Evolutionary conservation across 1,140 invertebrate genomes (phyloP), one percentile per base, ranked within the genome.

Genomic region (Armadillidium nasatum): DNA sequence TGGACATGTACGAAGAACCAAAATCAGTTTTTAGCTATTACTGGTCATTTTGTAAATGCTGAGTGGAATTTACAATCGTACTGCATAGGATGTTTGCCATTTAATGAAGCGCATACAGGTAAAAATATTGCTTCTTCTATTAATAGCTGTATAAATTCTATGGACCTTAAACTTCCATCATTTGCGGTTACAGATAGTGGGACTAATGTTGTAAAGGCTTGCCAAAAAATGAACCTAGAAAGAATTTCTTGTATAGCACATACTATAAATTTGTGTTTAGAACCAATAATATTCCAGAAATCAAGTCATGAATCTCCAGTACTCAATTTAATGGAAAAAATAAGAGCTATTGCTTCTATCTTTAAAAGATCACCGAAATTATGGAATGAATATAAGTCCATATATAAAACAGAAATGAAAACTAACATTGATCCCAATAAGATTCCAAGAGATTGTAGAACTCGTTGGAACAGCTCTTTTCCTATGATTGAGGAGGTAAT

Each of bases 361-460:
- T 60, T 60, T 60, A 60, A 60, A 60, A 13, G 50, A 60, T 60
- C 11, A 19, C n/a, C n/a, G n/a, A 60, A 60, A 19, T 60, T 60
- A 19, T 60, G 50, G 50, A 60, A 19, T 60, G 50, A 60, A 15
- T 60, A n/a, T n/a, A n/a, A n/a, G 11, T 15, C 50, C 1, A 60
- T 60, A 15, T 60, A 60, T 15, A 60, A 60, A 60, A 60, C 7
- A 33, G 50, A 60, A 7, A 60, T 15, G 50, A 7, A 2, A 15
- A 60, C 19, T 60, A 19, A 60, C 11, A 60, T 15, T 2, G 19
- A 60, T 19, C 19, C 50, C 50, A 13, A 19, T 60, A 60, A 60
- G 50, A 60, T 60, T 4, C 50, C 50, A 60, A 60, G 50, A 19
- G 50, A 60, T 19, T 60, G 50, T 19, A 60, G 19, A 60, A 60